Percentiles rank a stretch among this genome's conserved stretches.
Evolutionary conservation across 2,113 vertebrate genomes (phyloP).

Genomic region (Pterocles burchelli): DNA sequence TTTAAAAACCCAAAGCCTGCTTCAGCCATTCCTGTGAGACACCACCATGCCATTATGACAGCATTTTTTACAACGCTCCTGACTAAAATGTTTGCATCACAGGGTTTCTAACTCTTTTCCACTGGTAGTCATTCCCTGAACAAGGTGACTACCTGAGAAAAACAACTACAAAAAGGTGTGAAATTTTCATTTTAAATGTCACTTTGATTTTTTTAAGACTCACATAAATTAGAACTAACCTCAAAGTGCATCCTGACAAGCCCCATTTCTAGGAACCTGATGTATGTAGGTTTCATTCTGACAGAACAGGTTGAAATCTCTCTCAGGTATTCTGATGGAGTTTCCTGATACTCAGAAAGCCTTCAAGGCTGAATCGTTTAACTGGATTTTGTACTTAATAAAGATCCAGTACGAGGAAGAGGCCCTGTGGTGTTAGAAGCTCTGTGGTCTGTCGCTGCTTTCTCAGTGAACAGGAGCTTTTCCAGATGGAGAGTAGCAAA

Average conservation of each 20-base stretch:
- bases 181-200: neutral
- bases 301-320: neutral
- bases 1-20: neutral
- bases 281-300: neutral
- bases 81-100: neutral
- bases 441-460: neutral
- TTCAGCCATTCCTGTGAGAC: neutral
- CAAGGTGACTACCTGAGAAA: neutral
- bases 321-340: neutral
- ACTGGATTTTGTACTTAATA: neutral
- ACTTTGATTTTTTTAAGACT: neutral
- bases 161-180: neutral
- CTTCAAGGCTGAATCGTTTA: neutral
- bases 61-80: neutral
- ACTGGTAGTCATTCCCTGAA: neutral
- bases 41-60: neutral
- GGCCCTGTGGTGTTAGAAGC: neutral
- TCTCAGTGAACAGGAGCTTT: neutral
- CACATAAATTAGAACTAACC: neutral
- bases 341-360: neutral
- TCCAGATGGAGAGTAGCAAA: neutral
- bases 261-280: neutral
- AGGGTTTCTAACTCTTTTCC: neutral
- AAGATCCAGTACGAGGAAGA: neutral
- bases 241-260: neutral